Evolutionary conservation across 2,113 vertebrate genomes (phyloP), one percentile per base, ranked within the genome.

Genomic region (Reinhardtius hippoglossoides): DNA sequence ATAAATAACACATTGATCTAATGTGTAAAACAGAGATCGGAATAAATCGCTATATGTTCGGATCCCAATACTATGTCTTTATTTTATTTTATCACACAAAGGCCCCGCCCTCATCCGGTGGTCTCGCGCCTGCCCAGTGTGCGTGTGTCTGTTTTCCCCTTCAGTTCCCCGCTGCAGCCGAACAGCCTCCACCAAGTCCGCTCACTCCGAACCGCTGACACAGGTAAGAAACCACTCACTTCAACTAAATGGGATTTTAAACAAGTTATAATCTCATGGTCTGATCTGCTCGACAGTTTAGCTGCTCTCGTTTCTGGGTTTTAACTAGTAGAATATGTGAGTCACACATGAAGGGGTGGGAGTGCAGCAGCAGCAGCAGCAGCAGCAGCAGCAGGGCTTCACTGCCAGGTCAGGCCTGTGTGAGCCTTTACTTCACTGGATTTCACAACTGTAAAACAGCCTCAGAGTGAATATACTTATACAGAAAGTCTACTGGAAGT

Each of bases 61-160:
- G 46, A 50, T 15, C 18, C 20, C 1, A 5, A 50, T 18, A 16
- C 18, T 50, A 50, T 50, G 2, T 42, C 8, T 35, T 35, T 60
- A 1, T 2, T 9, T 24, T 20, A n/a, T 5, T 54, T 35, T 13
- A 15, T 20, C 31, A 70, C 86, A 84, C 80, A 83, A 80, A 21
- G 16, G 68, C 91, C 84, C 88, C 89, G 84, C 90, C 92, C 84
- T 54, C 76, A 2, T 18, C 21, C 23, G 31, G 21, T 44, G 48
- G 70, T 10, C n/a, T 58, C 40, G 88, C 93, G 92, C 93, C 10
- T 90, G 93, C 92, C 10, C 91, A 81, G 80, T 86, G 0, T 2
- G 71, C 27, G 16, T 7, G 62, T 46, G 62, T 67, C 70, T 20
- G 76, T 67, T 91, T 79, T 93, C 91, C 88, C 88, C 93, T 94